Conservation (phyloP, 2,797 vertebrate species). For the Aphelocoma californica region DNA sequence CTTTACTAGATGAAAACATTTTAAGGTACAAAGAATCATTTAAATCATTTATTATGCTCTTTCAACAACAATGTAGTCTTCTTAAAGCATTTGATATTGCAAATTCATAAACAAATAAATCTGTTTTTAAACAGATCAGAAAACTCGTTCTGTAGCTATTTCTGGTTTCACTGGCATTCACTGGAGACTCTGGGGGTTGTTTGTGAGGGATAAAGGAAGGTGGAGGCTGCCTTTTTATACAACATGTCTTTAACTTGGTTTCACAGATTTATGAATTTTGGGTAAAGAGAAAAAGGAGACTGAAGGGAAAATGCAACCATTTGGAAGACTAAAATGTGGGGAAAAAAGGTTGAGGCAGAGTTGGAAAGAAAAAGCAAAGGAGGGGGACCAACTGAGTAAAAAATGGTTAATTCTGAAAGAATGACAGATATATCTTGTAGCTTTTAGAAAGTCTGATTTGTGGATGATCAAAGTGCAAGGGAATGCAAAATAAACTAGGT, state of each 20-base stretch:
- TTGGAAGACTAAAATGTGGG: background rate
- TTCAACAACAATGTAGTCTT: background rate
- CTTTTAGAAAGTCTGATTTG: background rate
- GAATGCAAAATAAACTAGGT: background rate
- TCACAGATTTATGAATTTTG: background rate
- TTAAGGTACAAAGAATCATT: background rate
- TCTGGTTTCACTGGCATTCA: background rate
- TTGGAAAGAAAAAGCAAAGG: background rate
- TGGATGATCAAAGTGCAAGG: background rate
- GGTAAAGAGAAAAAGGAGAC: background rate
- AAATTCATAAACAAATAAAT: background rate
- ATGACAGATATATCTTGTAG: background rate
- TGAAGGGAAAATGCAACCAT: background rate
- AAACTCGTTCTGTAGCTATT: background rate
- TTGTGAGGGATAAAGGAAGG: background rate
- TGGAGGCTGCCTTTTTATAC: background rate
- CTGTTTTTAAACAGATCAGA: background rate
- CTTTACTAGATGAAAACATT: background rate
- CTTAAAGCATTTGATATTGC: background rate
- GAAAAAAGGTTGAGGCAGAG: background rate
- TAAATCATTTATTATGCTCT: background rate
- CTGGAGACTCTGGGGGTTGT: background rate
- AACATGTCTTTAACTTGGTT: background rate
- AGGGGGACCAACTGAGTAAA: background rate
- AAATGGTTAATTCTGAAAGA: background rate